Evolutionary conservation across 2,113 vertebrate genomes (phyloP).

Genomic region (Irena cyanogastra): DNA sequence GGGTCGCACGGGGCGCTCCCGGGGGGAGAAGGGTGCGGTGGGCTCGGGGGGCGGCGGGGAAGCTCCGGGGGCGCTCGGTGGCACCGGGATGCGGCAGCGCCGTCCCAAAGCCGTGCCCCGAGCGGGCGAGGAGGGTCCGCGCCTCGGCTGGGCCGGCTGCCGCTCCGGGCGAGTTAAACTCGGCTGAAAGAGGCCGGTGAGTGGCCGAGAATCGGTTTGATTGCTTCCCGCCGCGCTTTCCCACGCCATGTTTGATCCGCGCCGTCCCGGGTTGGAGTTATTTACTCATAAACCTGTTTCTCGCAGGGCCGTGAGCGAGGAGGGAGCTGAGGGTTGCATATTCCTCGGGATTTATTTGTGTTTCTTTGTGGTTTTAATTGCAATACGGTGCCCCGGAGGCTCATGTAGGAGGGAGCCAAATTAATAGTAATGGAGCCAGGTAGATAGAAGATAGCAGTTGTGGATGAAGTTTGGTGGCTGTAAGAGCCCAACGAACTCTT

Average conservation of each 20-base stretch:
- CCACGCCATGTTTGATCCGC: neutral
- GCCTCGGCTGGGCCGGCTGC: neutral
- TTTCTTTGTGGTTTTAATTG: conserved; percentile 23
- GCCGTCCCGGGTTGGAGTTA: neutral
- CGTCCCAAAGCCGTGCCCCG: fast-evolving
- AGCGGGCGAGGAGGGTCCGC: neutral
- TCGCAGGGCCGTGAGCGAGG: neutral
- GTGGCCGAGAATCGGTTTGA: fast-evolving
- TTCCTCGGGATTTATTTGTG: neutral
- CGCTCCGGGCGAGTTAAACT: neutral
- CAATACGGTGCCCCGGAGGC: conserved; percentile 1
- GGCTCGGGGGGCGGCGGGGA: neutral
- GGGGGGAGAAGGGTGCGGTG: neutral
- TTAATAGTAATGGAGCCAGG: neutral
- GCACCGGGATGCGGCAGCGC: neutral
- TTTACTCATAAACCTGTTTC: neutral
- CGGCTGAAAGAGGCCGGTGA: fast-evolving
- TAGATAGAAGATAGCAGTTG: neutral
- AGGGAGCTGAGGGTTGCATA: neutral
- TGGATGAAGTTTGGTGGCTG: neutral
- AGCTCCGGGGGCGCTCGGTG: neutral
- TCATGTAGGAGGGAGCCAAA: conserved; percentile 18
- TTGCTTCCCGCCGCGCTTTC: neutral
- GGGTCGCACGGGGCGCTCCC: neutral
- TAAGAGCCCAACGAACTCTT: neutral